These are phyloP conservation scores for Resseliella maxima DNA, from an alignment of 2,888 invertebrate genomes.

Conservation along the genomic window DNA sequence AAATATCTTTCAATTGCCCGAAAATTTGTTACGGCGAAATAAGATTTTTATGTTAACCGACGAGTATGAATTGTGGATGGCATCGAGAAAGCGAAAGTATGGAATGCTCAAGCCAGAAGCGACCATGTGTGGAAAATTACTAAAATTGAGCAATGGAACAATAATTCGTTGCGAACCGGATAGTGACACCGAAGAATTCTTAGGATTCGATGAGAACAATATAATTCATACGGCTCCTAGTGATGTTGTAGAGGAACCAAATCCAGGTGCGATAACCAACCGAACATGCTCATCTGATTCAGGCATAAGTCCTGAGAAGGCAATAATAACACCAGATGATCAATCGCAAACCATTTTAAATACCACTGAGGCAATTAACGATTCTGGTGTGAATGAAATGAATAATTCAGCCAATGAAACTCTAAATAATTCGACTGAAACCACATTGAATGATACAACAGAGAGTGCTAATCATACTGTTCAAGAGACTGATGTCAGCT, in stretches of 20 bases:
- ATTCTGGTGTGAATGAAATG: neutral
- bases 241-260: neutral
- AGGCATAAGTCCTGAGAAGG: conserved; percentile 4
- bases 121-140: neutral
- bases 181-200: neutral
- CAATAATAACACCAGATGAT: neutral
- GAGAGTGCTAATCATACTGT: neutral
- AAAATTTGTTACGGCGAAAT: neutral
- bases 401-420: neutral
- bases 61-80: conserved; percentile 37
- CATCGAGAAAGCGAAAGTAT: conserved; percentile 22
- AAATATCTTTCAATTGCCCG: conserved; percentile 13
- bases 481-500: conserved; percentile 4
- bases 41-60: neutral
- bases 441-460: neutral
- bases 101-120: neutral
- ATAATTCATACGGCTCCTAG: neutral
- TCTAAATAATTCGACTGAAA: neutral
- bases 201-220: conserved; percentile 26
- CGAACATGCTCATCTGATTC: conserved; percentile 30
- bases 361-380: neutral
- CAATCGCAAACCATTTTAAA: neutral
- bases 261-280: conserved; percentile 31
- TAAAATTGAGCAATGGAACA: conserved; percentile 8
- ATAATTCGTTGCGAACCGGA: neutral